Conservation (phyloP, 2,797 vertebrate species). For the Pantherophis alleghaniensis region DNA sequence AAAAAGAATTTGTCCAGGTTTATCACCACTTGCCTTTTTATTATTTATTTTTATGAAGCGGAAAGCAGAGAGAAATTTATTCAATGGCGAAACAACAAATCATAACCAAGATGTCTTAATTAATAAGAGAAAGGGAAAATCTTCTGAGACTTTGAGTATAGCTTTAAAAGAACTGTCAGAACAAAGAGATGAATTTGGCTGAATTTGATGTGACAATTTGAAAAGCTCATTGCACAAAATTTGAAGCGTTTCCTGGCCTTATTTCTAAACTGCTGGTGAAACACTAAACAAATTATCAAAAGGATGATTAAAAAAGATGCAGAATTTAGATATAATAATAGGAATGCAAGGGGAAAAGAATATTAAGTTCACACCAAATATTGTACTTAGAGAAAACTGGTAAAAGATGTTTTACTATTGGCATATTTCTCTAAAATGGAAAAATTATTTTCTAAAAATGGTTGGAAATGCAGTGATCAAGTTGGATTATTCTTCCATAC, state of each 20-base stretch:
- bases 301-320: not conserved
- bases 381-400: not conserved
- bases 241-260: not conserved
- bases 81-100: not conserved
- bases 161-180: not conserved
- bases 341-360: not conserved
- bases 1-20: not conserved
- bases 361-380: not conserved
- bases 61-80: not conserved
- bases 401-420: not conserved
- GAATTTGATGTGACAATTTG: not conserved
- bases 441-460: not conserved
- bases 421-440: not conserved
- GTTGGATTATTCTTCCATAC: not conserved
- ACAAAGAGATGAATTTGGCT: not conserved
- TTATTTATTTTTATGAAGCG: not conserved
- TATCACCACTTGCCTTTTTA: not conserved
- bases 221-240: not conserved
- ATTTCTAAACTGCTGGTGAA: not conserved
- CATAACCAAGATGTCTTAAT: not conserved
- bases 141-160: not conserved
- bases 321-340: not conserved
- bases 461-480: not conserved
- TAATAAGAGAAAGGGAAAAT: not conserved
- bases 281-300: not conserved